Percentiles rank a stretch among this genome's conserved stretches.
These are phyloP conservation scores for Apocheima hispidaria DNA, from an alignment of 2,888 invertebrate genomes.

Conservation along the genomic window DNA sequence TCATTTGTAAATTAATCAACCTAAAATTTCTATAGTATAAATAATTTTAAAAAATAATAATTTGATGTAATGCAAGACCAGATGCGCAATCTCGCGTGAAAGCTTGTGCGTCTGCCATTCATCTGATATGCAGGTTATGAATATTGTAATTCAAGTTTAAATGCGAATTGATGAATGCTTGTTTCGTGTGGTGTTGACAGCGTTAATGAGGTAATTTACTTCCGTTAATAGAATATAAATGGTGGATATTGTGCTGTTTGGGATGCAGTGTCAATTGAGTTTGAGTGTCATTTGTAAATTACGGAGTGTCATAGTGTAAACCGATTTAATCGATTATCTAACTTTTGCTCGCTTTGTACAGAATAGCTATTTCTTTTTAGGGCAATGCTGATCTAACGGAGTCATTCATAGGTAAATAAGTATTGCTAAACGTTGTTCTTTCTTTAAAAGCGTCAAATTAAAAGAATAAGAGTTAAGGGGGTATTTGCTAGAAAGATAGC, in stretches of 20 bases:
- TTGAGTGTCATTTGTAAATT: constrained; percentile 5
- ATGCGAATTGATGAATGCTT: constrained; percentile 71
- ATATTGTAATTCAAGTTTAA: constrained; percentile 76
- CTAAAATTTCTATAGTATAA: too few species aligned
- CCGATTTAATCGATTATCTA: too few species aligned
- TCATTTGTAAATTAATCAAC: too few species aligned
- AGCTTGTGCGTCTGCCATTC: constrained; percentile 1
- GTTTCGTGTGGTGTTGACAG: constrained; percentile 59
- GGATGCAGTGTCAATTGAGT: constrained; percentile 1
- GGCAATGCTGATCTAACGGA: too few species aligned
- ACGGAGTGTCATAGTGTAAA: background rate
- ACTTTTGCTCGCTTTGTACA: too few species aligned
- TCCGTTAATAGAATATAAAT: constrained; percentile 33
- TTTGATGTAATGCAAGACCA: background rate
- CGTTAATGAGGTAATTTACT: constrained; percentile 53
- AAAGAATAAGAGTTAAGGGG: too few species aligned
- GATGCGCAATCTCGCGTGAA: constrained; percentile 24
- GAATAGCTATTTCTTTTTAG: too few species aligned
- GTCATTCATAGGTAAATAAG: too few species aligned
- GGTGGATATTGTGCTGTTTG: constrained; percentile 16
- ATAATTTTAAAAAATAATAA: too few species aligned
- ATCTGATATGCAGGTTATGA: constrained; percentile 62
- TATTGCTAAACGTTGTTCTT: too few species aligned
- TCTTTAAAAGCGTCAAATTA: too few species aligned
- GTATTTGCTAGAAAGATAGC: too few species aligned